Percentiles rank a stretch among this genome's conserved stretches.
phyloP scores from a whole-genome alignment of 1,140 invertebrate genomes.

The Cepaea nemoralis region DNA sequence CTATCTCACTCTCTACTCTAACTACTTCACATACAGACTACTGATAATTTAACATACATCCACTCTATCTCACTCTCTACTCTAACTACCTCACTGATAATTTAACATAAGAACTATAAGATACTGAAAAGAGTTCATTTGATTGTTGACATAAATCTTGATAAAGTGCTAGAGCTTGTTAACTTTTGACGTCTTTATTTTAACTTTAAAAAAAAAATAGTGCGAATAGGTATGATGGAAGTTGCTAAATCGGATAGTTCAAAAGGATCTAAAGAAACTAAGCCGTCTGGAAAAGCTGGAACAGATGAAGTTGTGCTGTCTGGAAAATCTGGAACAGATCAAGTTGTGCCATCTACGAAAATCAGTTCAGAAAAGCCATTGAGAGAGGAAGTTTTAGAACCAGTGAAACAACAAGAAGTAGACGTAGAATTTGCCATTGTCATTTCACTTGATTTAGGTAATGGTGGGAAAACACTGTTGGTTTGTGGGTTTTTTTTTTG shows the following conservation, averaged over 20 bases:
- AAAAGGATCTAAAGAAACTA: not conserved
- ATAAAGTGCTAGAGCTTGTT: too few species aligned
- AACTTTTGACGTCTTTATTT: too few species aligned
- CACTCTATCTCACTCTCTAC: too few species aligned
- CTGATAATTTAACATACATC: too few species aligned
- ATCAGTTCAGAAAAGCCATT: not conserved
- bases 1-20: too few species aligned
- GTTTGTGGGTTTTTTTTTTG: too few species aligned
- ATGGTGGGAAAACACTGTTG: not conserved
- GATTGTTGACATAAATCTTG: too few species aligned
- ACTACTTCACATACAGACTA: too few species aligned
- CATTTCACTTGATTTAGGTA: not conserved
- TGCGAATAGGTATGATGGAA: not conserved
- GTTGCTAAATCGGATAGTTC: not conserved
- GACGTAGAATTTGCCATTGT: constrained; percentile 23
- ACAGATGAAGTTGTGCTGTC: not conserved
- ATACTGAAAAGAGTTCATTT: too few species aligned
- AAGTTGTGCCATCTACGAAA: not conserved
- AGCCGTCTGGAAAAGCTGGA: not conserved
- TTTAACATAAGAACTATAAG: too few species aligned
- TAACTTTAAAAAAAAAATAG: too few species aligned
- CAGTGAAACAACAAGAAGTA: not conserved
- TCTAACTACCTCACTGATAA: too few species aligned
- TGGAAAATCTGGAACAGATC: not conserved
- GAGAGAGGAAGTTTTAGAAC: not conserved